Evolutionary conservation across 2,888 invertebrate species (phyloP), one percentile per base, ranked within the genome.

Genomic region (Limnephilus lunatus): DNA sequence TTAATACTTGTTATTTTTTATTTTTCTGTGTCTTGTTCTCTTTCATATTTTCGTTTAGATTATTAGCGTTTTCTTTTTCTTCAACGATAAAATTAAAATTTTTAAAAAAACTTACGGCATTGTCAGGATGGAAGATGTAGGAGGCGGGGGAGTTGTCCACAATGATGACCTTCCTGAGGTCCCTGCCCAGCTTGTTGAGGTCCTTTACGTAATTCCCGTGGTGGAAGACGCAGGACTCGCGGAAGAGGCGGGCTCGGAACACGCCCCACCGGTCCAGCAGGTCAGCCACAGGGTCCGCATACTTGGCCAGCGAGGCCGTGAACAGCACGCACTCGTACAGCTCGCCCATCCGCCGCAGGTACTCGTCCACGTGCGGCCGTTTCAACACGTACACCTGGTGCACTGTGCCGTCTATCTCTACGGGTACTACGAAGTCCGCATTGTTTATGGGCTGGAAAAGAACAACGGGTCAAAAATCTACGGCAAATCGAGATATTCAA

Each of bases 201-300:
- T 99, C 99, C 97, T 99, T 99, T 94, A 99, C 99, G 96, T 99
- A 99, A 97, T 99, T 99, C 94, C 99, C 99, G 96, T 99, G 97
- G 97, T 99, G 99, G 97, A 99, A 99, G 95, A 99, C 99, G 97
- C 99, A 99, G 94, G 99, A 99, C 97, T 99, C 99, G 95, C 99
- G 97, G 97, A 99, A 99, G 95, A 99, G 97, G 95, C 99, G 97
- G 94, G 98, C 98, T 95, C 99, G 97, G 96, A 99, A 99, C 94
- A 99, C 99, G 95, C 98, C 98, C 99, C 99, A 99, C 96, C 98
- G 97, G 96, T 99, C 99, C 94, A 99, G 96, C 94, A 99, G 97
- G 96, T 99, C 99, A 92, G 99, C 99, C 94, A 99, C 99, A 81
- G 99, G 99, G 96, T 99, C 99, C 94, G 99, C 99, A 96, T 99